Evolutionary conservation across 2,888 invertebrate genomes (phyloP).

Genomic region (Parochlus steinenii): DNA sequence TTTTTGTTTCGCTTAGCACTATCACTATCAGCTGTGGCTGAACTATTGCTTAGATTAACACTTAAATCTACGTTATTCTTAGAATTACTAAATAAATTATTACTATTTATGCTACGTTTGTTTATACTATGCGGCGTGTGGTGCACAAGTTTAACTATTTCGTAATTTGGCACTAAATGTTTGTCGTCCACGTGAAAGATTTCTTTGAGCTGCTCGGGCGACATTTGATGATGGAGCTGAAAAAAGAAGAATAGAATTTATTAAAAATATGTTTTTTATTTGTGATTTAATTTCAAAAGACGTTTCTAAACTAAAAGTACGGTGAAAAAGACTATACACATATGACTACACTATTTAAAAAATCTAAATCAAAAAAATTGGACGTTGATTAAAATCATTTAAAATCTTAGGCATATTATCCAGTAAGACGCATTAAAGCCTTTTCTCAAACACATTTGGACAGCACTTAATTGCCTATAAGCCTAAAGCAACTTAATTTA

Average conservation of each 20-base stretch:
- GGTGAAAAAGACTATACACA: no score
- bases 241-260: slow-evolving; percentile 30
- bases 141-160: slow-evolving; percentile 60
- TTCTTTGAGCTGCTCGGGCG: slow-evolving; percentile 58
- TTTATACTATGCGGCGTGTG: slow-evolving; percentile 27
- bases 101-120: slow-evolving; percentile 19
- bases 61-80: slow-evolving; percentile 35
- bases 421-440: no score
- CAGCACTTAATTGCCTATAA: no score
- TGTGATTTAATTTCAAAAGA: no score
- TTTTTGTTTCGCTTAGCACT: slow-evolving; percentile 14
- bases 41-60: slow-evolving; percentile 23
- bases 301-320: no score
- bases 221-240: slow-evolving; percentile 84
- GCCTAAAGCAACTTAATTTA: no score
- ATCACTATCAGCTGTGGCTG: slow-evolving; percentile 18
- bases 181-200: slow-evolving; percentile 72
- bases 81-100: slow-evolving; percentile 16
- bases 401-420: no score
- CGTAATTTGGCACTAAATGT: slow-evolving; percentile 67
- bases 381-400: no score
- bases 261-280: no score
- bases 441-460: no score
- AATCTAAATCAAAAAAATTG: no score
- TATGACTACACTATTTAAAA: no score